Base-by-base conservation (phyloP, 2,888 invertebrate genomes). In the Gastracanthus pulcherrimus region DNA sequence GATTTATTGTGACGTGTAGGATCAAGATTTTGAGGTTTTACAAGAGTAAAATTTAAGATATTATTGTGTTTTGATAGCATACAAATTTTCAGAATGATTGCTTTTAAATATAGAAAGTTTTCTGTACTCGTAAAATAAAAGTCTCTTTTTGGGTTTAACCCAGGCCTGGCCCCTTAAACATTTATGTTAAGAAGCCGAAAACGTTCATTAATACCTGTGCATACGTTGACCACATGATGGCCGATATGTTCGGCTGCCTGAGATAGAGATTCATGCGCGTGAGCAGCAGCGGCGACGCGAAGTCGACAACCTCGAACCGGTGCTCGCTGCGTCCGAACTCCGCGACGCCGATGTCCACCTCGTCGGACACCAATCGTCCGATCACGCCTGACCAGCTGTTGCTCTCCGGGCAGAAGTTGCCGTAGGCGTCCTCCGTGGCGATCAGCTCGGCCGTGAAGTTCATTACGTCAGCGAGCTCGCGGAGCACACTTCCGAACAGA, bases 351-450 rank as follows among this genome's bases (percentile, higher is more conserved):
- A 90, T 69, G 45, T 89, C 89, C 0, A 86, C 86, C 23, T 85
- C 71, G 4, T 76, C 58, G 0, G 29, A 2, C 0, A 45, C 51
- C n/a, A 90, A 31, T 31, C 85, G 82, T 0, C 86, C 87, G 5
- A 90, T 85, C 45, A 86, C 87, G 3, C 89, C 90, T 0, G 86
- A 86, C 90, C 90, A 90, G 1, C 16, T 69, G 2, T 77, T 26
- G 0, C 82, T 72, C 7, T 84, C 55, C 0, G 82, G 19, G 36
- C 29, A 16, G 34, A 36, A 78, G 13, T 36, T 69, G 0, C 89
- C 90, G 55, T 86, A 89, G 34, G 58, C 26, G 1, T 51, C 70
- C n/a, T 78, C 78, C 1, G 29, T 36, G 0, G 51, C 31, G 1
- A 70, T 45, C 1, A 67, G 29, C 23, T 75, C 64, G 2, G 38